Percentiles rank a stretch among this genome's conserved stretches.
phyloP scores from a whole-genome alignment of 2,113 vertebrate genomes.

The Nematolebias whitei region DNA sequence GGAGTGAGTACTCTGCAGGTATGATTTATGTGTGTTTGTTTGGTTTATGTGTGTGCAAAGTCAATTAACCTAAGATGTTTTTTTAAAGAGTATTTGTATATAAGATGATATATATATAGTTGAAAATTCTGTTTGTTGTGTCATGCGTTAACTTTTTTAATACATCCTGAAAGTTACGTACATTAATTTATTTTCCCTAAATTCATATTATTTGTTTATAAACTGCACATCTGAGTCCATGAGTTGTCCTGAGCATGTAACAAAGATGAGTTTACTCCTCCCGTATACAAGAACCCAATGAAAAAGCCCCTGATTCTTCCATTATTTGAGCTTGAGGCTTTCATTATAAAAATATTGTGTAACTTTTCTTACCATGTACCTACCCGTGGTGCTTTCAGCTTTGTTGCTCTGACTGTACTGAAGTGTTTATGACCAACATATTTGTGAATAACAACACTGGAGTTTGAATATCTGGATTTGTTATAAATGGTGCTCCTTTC shows the following conservation, averaged over 20 bases:
- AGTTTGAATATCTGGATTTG: constrained; percentile 65
- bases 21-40: constrained; percentile 17
- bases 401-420: constrained; percentile 60
- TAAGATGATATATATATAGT: constrained; percentile 70
- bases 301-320: constrained; percentile 41
- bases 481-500: constrained; percentile 80
- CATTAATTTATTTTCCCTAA: constrained; percentile 25
- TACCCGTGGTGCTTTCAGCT: constrained; percentile 73
- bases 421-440: constrained; percentile 64
- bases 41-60: constrained; percentile 37
- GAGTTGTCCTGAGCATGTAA: constrained; percentile 52
- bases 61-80: constrained; percentile 48
- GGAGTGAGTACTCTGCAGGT: constrained; percentile 21
- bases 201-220: constrained; percentile 40
- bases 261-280: constrained; percentile 44
- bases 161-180: constrained; percentile 30
- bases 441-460: constrained; percentile 71
- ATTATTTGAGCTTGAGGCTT: constrained; percentile 29
- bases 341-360: constrained; percentile 54
- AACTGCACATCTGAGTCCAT: constrained; percentile 44
- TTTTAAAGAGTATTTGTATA: constrained; percentile 64
- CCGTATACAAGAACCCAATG: constrained; percentile 19
- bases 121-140: constrained; percentile 50
- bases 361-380: constrained; percentile 51
- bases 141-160: constrained; percentile 51